Evolutionary conservation across 2,113 vertebrate genomes (phyloP).

Genomic region (Brachypodius melanocephalos): DNA sequence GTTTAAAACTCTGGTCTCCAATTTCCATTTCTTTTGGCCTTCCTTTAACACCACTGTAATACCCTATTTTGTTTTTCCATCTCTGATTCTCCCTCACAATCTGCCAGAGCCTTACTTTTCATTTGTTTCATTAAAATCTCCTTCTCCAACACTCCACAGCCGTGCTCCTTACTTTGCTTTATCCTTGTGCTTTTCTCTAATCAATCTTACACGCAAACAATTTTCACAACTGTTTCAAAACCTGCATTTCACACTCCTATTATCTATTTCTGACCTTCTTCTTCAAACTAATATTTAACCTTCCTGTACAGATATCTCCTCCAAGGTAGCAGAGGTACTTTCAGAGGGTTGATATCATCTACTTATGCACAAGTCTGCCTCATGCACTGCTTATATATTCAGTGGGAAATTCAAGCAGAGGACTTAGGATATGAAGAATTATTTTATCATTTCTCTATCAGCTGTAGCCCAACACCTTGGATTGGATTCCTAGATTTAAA

Average conservation of each 20-base stretch:
- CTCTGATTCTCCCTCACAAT: not conserved
- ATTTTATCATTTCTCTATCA: not conserved
- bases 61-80: not conserved
- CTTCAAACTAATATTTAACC: not conserved
- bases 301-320: not conserved
- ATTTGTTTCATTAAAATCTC: not conserved
- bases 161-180: not conserved
- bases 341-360: not conserved
- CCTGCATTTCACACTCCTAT: not conserved
- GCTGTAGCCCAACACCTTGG: not conserved
- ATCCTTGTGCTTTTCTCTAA: not conserved
- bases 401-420: not conserved
- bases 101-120: not conserved
- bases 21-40: not conserved
- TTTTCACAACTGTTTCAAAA: not conserved
- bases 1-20: not conserved
- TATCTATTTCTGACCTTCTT: not conserved
- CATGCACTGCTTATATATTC: not conserved
- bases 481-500: not conserved
- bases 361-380: not conserved
- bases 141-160: not conserved
- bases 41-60: not conserved
- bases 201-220: not conserved
- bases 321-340: not conserved
- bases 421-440: not conserved